phyloP scores from a whole-genome alignment of 2,113 vertebrate genomes.

The Zootoca vivipara region DNA sequence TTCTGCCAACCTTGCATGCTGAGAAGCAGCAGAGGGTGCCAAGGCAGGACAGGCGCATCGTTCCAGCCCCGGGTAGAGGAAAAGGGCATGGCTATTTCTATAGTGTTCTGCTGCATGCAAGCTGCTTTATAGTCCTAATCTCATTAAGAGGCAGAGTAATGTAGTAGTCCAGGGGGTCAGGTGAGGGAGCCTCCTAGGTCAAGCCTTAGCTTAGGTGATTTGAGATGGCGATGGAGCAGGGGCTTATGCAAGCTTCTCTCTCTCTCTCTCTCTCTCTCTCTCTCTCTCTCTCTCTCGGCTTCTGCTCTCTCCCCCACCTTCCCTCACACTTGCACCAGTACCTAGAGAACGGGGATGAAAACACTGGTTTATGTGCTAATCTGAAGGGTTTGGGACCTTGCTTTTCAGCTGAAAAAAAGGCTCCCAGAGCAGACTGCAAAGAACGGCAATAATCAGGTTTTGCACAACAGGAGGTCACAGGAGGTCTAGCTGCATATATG shows the following conservation, averaged over 20 bases:
- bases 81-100: background rate
- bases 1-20: accelerated
- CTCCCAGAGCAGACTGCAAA: no score
- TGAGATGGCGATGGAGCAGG: background rate
- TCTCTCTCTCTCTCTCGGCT: background rate
- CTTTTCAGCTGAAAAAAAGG: no score
- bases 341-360: no score
- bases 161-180: background rate
- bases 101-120: background rate
- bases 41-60: constrained; percentile 7
- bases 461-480: background rate
- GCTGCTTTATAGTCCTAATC: background rate
- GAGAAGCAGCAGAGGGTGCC: constrained; percentile 29
- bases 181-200: background rate
- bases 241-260: background rate
- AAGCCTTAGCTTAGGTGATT: background rate
- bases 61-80: background rate
- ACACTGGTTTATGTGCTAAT: no score
- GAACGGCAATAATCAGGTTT: no score
- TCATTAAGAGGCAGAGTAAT: no score
- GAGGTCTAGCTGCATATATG: background rate
- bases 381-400: no score
- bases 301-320: background rate
- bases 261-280: background rate
- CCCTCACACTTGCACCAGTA: background rate